These are phyloP conservation scores for Pseudomyrmex pallidus DNA, from an alignment of 1,140 invertebrate species.

Conservation along the genomic window DNA sequence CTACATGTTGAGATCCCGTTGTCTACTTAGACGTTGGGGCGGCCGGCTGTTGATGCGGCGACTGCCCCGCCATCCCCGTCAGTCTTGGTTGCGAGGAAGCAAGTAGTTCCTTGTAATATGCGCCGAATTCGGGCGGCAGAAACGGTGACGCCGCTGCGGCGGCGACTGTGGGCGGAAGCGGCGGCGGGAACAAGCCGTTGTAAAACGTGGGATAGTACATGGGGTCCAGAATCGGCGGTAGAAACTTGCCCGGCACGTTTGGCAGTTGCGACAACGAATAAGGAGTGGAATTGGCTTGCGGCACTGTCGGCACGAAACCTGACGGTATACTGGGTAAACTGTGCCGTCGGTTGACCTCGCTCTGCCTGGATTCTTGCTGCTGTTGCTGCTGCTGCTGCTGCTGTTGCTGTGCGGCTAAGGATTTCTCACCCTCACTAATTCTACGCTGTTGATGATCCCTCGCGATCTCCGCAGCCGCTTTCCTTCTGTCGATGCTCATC, in stretches of 20 bases:
- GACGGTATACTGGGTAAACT: conserved; percentile 79
- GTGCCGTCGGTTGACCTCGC: conserved; percentile 75
- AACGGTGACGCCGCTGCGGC: conserved; percentile 71
- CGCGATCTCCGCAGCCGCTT: conserved; percentile 63
- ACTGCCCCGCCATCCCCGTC: conserved; percentile 76
- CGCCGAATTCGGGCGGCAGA: conserved; percentile 81
- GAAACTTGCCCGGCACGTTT: conserved; percentile 79
- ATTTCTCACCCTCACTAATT: conserved; percentile 78
- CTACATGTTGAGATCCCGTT: conserved; percentile 73
- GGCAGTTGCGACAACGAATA: conserved; percentile 75
- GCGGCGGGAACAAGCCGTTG: conserved; percentile 81
- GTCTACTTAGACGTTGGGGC: conserved; percentile 83
- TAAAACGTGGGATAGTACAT: conserved; percentile 83
- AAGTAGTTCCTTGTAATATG: conserved; percentile 83
- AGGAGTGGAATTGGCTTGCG: conserved; percentile 71
- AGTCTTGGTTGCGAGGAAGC: conserved; percentile 82
- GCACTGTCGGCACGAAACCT: conserved; percentile 74
- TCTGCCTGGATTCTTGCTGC: conserved; percentile 64
- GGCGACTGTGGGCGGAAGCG: conserved; percentile 71
- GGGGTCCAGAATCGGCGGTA: conserved; percentile 82
- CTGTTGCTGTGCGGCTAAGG: conserved; percentile 62
- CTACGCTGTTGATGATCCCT: conserved; percentile 69
- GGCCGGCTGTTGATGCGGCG: conserved; percentile 76
- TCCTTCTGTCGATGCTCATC: conserved; percentile 79
- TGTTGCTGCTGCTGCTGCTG: conserved; percentile 71